Evolutionary conservation across 2,797 vertebrate species (phyloP).

Genomic region (Hydrolagus colliei): DNA sequence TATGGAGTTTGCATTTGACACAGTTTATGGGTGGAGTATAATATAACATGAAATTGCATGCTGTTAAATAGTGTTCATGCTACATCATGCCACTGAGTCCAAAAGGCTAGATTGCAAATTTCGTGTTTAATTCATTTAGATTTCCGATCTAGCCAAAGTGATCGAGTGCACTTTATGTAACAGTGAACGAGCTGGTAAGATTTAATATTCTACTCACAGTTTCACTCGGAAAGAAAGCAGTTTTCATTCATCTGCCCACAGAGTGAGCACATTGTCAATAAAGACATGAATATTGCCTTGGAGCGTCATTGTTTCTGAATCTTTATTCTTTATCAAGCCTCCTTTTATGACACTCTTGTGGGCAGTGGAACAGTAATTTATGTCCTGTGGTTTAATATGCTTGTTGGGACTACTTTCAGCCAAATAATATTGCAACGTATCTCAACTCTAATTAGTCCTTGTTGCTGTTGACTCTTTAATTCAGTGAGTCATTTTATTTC

Average conservation of each 20-base stretch:
- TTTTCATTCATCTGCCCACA: background rate
- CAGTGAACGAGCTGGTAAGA: background rate
- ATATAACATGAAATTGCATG: background rate
- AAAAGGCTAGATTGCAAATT: background rate
- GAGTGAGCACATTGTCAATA: no score
- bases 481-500: constrained; percentile 4
- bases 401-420: background rate
- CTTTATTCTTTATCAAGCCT: background rate
- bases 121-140: background rate
- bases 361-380: background rate
- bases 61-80: background rate
- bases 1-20: no score
- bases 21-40: background rate
- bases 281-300: no score
- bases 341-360: background rate
- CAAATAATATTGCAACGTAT: background rate
- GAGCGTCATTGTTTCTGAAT: background rate
- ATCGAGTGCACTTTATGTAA: background rate
- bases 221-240: background rate
- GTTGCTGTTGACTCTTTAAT: background rate
- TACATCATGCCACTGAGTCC: background rate
- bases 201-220: background rate
- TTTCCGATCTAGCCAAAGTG: background rate
- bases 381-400: background rate
- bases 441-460: background rate